A percentile compares a stretch with the other conserved stretches of the same genome.
Conservation (phyloP, 2,888 invertebrate genomes). For the Criorhina ranunculi region DNA sequence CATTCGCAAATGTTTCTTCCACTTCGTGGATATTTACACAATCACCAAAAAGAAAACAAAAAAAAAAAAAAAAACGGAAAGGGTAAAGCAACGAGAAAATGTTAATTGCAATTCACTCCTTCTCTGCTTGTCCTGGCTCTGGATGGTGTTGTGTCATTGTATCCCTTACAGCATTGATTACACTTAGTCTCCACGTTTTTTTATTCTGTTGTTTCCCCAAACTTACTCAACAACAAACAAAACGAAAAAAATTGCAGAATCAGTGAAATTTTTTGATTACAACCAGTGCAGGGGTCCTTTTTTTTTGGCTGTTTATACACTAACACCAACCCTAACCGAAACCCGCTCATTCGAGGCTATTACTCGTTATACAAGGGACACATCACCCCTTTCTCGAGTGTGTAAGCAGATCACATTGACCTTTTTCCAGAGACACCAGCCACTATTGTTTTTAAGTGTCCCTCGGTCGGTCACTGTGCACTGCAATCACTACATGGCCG, state of each 20-base stretch:
- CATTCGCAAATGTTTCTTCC: background rate
- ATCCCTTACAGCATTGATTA: conserved; percentile 32
- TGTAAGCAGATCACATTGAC: conserved; percentile 25
- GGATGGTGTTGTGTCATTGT: background rate
- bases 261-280: conserved; percentile 44
- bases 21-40: background rate
- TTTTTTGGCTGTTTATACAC: conserved; percentile 7
- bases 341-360: conserved; percentile 26
- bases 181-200: conserved; percentile 9
- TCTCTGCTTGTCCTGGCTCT: background rate
- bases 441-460: background rate
- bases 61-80: no score
- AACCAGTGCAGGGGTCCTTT: conserved; percentile 14
- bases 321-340: background rate
- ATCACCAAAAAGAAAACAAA: background rate
- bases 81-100: conserved; percentile 12
- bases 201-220: background rate
- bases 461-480: conserved; percentile 1
- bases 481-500: conserved; percentile 10
- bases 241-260: conserved; percentile 11
- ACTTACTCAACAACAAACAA: background rate
- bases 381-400: background rate
- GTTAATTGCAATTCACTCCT: conserved; percentile 35
- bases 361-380: conserved; percentile 27
- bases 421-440: background rate